Evolutionary conservation across 2,797 vertebrate species (phyloP).

Genomic region (Spinibarbus caldwelli): DNA sequence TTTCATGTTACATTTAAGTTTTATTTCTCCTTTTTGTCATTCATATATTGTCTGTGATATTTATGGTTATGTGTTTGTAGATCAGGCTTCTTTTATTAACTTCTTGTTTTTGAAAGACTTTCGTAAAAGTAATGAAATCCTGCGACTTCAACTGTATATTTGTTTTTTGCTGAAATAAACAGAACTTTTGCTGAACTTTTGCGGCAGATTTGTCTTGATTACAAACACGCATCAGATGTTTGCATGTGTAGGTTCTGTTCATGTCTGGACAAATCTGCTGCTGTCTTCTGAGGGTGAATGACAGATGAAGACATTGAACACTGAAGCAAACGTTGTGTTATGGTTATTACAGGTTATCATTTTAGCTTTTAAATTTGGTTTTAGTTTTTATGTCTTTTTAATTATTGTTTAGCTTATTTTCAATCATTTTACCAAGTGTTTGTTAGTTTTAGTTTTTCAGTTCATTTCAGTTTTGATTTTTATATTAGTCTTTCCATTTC

Average conservation of each 20-base stretch:
- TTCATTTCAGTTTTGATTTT: background rate
- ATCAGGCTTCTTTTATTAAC: background rate
- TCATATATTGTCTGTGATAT: background rate
- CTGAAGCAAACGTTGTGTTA: background rate
- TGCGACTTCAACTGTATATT: background rate
- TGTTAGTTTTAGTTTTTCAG: background rate
- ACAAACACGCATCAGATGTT: background rate
- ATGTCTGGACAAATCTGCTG: background rate
- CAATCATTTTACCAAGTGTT: too few species aligned
- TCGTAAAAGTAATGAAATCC: conserved; percentile 29
- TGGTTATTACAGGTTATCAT: background rate
- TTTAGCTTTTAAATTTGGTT: background rate
- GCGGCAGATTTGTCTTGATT: background rate
- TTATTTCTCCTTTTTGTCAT: background rate
- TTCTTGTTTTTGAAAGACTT: background rate
- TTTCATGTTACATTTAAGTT: conserved; percentile 8
- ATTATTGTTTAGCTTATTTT: background rate
- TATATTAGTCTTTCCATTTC: background rate
- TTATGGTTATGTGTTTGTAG: conserved; percentile 8
- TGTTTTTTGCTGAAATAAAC: conserved; percentile 41
- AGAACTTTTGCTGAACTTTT: background rate
- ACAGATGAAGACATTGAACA: background rate
- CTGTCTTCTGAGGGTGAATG: background rate
- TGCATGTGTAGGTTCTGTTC: background rate
- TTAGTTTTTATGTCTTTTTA: too few species aligned